Evolutionary conservation across 2,888 invertebrate genomes (phyloP).

Genomic region (Elgonia sp.): DNA sequence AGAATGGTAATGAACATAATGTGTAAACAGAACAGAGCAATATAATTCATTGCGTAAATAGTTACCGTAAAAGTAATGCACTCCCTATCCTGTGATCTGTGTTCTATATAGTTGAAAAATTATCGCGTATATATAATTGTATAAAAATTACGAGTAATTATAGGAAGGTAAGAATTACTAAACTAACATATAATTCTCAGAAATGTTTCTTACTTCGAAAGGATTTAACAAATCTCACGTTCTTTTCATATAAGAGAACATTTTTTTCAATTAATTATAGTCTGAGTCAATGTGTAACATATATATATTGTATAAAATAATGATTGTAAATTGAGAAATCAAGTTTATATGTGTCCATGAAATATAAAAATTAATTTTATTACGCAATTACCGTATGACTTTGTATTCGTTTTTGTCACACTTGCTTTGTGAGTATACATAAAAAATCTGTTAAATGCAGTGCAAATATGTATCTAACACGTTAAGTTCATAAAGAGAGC

Average conservation of each 20-base stretch:
- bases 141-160: conserved; percentile 30
- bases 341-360: conserved; percentile 49
- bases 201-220: conserved; percentile 12
- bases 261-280: conserved; percentile 24
- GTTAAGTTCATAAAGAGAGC: conserved; percentile 53
- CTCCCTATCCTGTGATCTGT: conserved; percentile 28
- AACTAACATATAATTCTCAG: conserved; percentile 43
- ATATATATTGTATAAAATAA: conserved; percentile 11
- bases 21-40: conserved; percentile 32
- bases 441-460: conserved; percentile 62
- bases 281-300: background rate
- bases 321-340: conserved; percentile 47
- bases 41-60: conserved; percentile 34
- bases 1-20: conserved; percentile 39
- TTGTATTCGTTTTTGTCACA: conserved; percentile 29
- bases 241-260: conserved; percentile 6
- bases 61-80: conserved; percentile 26
- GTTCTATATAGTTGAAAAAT: conserved; percentile 26
- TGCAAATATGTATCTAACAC: conserved; percentile 59
- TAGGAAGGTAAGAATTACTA: conserved; percentile 8
- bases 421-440: conserved; percentile 29
- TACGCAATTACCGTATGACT: conserved; percentile 24
- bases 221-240: background rate
- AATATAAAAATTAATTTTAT: conserved; percentile 54
- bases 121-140: conserved; percentile 27